Evolutionary conservation across 1,140 invertebrate genomes (phyloP), one percentile per base, ranked within the genome.

Genomic region (Pristionchus pacificus): DNA sequence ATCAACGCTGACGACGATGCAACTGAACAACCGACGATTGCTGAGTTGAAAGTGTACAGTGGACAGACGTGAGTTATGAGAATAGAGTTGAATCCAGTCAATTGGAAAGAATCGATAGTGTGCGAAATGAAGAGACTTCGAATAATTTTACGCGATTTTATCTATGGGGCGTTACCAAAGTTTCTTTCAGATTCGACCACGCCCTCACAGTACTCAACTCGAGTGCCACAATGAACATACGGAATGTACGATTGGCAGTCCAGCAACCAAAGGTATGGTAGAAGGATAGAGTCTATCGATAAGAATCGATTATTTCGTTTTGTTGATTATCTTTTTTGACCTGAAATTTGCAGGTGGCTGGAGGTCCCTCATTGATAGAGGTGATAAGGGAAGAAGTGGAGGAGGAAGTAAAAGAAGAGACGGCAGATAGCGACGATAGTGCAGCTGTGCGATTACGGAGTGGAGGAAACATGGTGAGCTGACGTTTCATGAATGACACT

Each of bases 11-110:
- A 60, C 33, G 78, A 67, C 70, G 76, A 76, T 1, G 64, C 77
- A 24, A 32, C 58, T 10, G 75, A 76, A 33, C n/a, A n/a, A n/a
- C n/a, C n/a, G 38, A 66, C 65, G 3, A 67, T 76, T 0, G 80
- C 82, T 14, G 81, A 83, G 70, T 61, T 72, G 29, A 80, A 71
- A n/a, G 75, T 82, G 2, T 82, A 80, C 55, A 78, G 77, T 24
- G 80, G 80, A 24, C 80, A 82, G 71, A 82, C 68, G 76, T 81
- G 15, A 69, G 69, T 1, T 68, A 19, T 67, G 68, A 19, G 2
- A 27, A 24, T 73, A 61, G 10, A 25, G 60, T 69, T 71, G 15
- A 59, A 80, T 76, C 29, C 77, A 66, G n/a, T 77, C 19, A 57
- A 76, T 32, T 64, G 38, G 19, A 30, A 27, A 6, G 67, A 24